A percentile compares a stretch with the other conserved stretches of the same genome.
Conservation (phyloP, 2,888 invertebrate species). For the Notodonta dromedarius region DNA sequence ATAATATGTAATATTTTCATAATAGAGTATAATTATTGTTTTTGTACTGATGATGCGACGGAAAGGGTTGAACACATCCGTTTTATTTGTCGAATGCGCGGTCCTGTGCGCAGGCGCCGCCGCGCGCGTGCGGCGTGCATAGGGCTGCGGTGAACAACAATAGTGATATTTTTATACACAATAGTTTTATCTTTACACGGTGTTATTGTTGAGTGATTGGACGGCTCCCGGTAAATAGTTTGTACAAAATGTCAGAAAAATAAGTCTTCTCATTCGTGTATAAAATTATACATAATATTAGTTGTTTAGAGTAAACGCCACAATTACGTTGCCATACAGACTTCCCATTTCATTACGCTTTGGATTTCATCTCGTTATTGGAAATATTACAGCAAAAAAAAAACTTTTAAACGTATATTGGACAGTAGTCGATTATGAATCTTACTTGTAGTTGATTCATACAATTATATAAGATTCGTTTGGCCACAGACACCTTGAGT, state of each 20-base stretch:
- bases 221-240: constrained; percentile 82
- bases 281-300: constrained; percentile 44
- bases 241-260: constrained; percentile 68
- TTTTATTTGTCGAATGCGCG: constrained; percentile 71
- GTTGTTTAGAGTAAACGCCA: constrained; percentile 33
- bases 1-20: constrained; percentile 73
- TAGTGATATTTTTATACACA: constrained; percentile 83
- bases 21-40: constrained; percentile 68
- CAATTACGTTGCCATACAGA: constrained; percentile 37
- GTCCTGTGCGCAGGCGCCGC: constrained; percentile 40
- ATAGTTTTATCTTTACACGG: constrained; percentile 82
- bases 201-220: constrained; percentile 82
- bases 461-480: neutral
- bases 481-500: neutral
- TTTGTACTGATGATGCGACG: constrained; percentile 66
- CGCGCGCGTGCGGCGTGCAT: constrained; percentile 33
- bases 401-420: neutral
- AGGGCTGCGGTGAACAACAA: constrained; percentile 62
- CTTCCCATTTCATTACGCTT: constrained; percentile 9
- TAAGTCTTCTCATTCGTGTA: constrained; percentile 65
- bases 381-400: neutral
- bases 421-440: neutral
- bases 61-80: constrained; percentile 59
- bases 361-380: constrained; percentile 4
- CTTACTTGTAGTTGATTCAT: neutral